Conservation (phyloP, 2,888 invertebrate species). For the Spilosoma lubricipeda region DNA sequence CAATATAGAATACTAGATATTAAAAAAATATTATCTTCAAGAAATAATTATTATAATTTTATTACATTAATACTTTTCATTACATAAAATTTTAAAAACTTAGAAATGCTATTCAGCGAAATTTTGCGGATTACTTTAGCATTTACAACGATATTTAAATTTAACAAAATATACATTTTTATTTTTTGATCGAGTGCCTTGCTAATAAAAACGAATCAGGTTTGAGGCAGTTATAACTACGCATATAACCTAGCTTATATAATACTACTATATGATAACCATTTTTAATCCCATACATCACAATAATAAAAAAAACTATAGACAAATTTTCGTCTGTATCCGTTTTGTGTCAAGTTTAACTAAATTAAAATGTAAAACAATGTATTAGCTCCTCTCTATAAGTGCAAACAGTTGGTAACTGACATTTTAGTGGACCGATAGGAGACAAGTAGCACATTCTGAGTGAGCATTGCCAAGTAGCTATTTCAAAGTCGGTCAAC, state of each 20-base stretch:
- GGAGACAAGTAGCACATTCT: not conserved
- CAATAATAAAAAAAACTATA: not conserved
- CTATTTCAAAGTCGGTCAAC: not conserved
- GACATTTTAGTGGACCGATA: not conserved
- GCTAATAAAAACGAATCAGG: not conserved
- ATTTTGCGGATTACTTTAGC: not conserved
- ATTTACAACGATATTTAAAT: not conserved
- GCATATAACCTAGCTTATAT: not conserved
- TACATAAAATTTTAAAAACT: not conserved
- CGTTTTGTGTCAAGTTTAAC: slow-evolving; percentile 20
- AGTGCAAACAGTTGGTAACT: slow-evolving; percentile 8
- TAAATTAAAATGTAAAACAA: slow-evolving; percentile 21
- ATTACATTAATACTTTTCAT: not conserved
- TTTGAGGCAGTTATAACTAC: slow-evolving; percentile 15
- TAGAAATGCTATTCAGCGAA: not conserved
- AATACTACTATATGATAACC: not conserved
- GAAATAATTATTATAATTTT: not conserved
- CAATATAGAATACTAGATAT: not conserved
- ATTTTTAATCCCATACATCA: not conserved
- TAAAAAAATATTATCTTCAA: not conserved
- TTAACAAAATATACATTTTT: not conserved
- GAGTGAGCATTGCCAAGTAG: not conserved
- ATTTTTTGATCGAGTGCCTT: not conserved
- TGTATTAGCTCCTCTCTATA: slow-evolving; percentile 1
- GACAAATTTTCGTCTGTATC: not conserved